Evolutionary conservation across 2,113 vertebrate genomes (phyloP).

Genomic region (Hymenochirus boettgeri): DNA sequence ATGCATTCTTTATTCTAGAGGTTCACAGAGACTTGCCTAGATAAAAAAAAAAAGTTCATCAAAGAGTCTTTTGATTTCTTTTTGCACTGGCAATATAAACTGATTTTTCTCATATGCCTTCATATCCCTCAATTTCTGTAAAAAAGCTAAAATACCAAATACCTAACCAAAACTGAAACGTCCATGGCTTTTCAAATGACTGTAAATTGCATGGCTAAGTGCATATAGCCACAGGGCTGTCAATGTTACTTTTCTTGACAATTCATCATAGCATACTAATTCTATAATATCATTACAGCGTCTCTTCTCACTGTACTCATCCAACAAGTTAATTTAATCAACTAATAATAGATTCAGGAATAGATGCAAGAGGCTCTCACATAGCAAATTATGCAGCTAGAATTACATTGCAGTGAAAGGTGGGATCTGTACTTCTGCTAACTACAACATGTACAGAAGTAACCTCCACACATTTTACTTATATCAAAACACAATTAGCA

Average conservation of each 20-base stretch:
- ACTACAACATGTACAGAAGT: slow-evolving; percentile 45
- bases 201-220: slow-evolving; percentile 80
- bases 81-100: slow-evolving; percentile 46
- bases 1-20: slow-evolving; percentile 49
- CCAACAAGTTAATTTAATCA: slow-evolving; percentile 95
- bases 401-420: slow-evolving; percentile 56
- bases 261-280: slow-evolving; percentile 98
- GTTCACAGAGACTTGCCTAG: slow-evolving; percentile 59
- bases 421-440: slow-evolving; percentile 52
- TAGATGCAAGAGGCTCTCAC: slow-evolving; percentile 70
- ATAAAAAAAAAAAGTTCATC: slow-evolving; percentile 48
- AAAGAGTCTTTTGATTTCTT: slow-evolving; percentile 57
- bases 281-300: slow-evolving; percentile 94
- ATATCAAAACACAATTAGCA: slow-evolving; percentile 15
- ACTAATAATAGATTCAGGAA: slow-evolving; percentile 82
- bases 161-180: slow-evolving; percentile 83
- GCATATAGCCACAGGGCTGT: slow-evolving; percentile 87
- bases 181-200: slow-evolving; percentile 84
- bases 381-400: slow-evolving; percentile 71
- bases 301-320: slow-evolving; percentile 88
- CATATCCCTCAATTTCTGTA: slow-evolving; percentile 64
- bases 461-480: slow-evolving; percentile 46
- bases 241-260: slow-evolving; percentile 89
- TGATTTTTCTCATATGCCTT: slow-evolving; percentile 43
- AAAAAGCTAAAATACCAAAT: slow-evolving; percentile 66